Conservation (phyloP, 2,888 invertebrate genomes). For the Capitulum mitella region DNA sequence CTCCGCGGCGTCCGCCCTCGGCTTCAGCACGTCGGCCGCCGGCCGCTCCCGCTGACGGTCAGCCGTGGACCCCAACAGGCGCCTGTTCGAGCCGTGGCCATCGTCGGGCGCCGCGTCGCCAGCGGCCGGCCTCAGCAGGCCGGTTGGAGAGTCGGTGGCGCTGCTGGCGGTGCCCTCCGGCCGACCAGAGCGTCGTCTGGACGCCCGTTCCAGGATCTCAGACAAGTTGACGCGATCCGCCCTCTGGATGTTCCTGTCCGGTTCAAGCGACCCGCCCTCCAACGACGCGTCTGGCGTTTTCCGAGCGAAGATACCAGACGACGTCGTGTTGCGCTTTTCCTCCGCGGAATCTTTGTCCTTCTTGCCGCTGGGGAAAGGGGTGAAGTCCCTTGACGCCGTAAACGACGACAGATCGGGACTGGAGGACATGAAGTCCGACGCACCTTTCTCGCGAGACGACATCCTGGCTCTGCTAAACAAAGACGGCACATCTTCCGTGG, state of each 20-base stretch:
- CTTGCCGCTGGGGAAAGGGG: neutral
- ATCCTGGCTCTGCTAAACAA: neutral
- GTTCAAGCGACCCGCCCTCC: neutral
- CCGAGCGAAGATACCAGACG: neutral
- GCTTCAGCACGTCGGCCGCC: neutral
- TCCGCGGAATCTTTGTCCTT: neutral
- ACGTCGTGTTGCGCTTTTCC: neutral
- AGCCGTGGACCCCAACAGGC: neutral
- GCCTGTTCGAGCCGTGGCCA: neutral
- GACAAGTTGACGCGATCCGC: neutral
- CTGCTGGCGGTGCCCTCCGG: neutral
- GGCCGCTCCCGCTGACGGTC: neutral
- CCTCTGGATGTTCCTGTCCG: neutral
- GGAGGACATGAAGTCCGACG: neutral
- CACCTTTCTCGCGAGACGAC: neutral
- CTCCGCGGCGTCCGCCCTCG: neutral
- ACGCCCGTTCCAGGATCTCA: neutral
- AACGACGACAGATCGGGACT: neutral
- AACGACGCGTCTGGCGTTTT: neutral
- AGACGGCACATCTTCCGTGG: neutral
- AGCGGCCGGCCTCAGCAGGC: no score
- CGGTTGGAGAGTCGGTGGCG: no score
- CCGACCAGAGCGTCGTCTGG: neutral
- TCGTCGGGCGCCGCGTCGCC: neutral
- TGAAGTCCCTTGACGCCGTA: neutral